phyloP scores from a whole-genome alignment of 2,888 invertebrate species.

The Drosophila heteroneura region DNA sequence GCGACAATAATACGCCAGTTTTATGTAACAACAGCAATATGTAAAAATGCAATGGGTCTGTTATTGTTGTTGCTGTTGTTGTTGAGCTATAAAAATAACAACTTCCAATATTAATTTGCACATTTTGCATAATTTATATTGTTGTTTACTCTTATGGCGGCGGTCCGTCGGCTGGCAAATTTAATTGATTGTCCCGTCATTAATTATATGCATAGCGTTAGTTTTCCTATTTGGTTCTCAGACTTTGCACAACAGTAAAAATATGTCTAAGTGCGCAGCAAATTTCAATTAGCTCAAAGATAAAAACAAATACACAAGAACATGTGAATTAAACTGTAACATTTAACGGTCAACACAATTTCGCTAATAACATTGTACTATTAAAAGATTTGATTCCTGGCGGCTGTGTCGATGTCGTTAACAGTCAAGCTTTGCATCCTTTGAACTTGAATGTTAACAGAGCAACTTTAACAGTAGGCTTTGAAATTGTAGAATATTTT shows the following conservation, averaged over 20 bases:
- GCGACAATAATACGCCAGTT: conserved; percentile 10
- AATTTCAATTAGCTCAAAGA: conserved; percentile 46
- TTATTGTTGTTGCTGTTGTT: conserved; percentile 9
- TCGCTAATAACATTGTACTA: neutral
- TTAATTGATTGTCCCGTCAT: conserved; percentile 72
- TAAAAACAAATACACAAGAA: conserved; percentile 31
- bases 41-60: conserved; percentile 29
- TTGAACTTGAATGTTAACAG: neutral
- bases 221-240: conserved; percentile 53
- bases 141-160: conserved; percentile 34
- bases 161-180: conserved; percentile 31
- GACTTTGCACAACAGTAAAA: conserved; percentile 13
- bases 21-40: conserved; percentile 53
- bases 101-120: conserved; percentile 63
- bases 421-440: neutral
- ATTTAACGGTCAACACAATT: conserved; percentile 1
- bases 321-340: conserved; percentile 47
- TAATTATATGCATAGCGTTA: conserved; percentile 65
- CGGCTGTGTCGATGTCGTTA: neutral
- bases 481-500: neutral
- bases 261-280: conserved; percentile 51
- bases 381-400: neutral
- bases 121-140: conserved; percentile 75
- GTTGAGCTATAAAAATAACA: conserved; percentile 46
- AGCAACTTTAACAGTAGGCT: neutral